Conservation (phyloP, 2,888 invertebrate genomes). For the Melipona beecheii region DNA sequence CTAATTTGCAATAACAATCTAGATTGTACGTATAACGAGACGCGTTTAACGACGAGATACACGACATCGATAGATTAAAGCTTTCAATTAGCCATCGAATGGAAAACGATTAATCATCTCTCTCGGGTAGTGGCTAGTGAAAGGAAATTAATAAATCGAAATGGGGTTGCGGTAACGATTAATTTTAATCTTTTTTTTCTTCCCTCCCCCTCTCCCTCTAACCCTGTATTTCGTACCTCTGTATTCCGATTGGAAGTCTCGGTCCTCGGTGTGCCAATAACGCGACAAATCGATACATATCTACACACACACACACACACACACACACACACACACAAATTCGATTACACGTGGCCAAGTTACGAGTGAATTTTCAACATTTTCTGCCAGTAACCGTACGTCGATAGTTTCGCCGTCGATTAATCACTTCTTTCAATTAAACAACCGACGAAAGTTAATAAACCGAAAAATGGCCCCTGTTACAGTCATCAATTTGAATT, state of each 20-base stretch:
- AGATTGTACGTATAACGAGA: constrained; percentile 4
- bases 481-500: constrained; percentile 41
- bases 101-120: constrained; percentile 42
- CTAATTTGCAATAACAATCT: not conserved
- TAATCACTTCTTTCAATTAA: constrained; percentile 50
- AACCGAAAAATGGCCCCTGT: constrained; percentile 39
- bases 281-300: constrained; percentile 51
- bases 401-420: constrained; percentile 31
- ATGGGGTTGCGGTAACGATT: constrained; percentile 38
- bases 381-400: not conserved
- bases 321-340: constrained; percentile 2
- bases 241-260: not conserved
- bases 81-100: constrained; percentile 34
- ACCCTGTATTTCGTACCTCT: not conserved
- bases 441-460: constrained; percentile 39
- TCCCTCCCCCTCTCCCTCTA: not conserved
- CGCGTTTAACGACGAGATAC: not conserved
- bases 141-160: constrained; percentile 53
- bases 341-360: constrained; percentile 20
- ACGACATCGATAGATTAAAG: constrained; percentile 18
- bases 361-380: constrained; percentile 35
- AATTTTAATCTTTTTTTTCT: constrained; percentile 37
- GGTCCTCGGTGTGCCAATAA: constrained; percentile 25
- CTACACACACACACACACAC: constrained; percentile 1
- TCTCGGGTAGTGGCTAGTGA: constrained; percentile 17